Evolutionary conservation across 2,113 vertebrate genomes (phyloP), one percentile per base, ranked within the genome.

Genomic region (Haemorhous mexicanus): DNA sequence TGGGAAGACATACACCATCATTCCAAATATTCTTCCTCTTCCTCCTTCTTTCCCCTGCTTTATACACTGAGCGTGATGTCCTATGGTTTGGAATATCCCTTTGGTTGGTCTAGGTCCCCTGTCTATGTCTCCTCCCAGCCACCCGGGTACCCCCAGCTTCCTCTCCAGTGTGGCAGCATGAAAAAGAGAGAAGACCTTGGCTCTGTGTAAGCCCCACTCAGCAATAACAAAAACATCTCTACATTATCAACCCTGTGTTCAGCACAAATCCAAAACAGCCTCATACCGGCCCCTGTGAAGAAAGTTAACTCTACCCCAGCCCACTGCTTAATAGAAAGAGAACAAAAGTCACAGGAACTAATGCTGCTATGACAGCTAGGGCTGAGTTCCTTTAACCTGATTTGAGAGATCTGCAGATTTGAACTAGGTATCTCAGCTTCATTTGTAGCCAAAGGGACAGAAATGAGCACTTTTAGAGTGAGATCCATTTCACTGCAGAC

Each of bases 61-160:
- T 74, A 24, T 46, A 20, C 33, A 39, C 19, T n/a, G 27, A 67
- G 3, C 7, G 17, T 37, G 22, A 37, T n/a, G 16, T 28, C 27
- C 11, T 1, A 33, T 3, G 13, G 5, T 78, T 18, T 66, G 44
- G 16, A 74, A 52, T 8, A n/a, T 17, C 33, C 22, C 22, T 66
- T 37, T 24, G 52, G 37, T 67, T 10, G 33, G 5, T 10, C 39
- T 7, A 27, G 16, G 22, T 50, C 8, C 7, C 33, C 4, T 66
- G 33, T 1, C 58, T 33, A 3, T 27, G 33, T 44, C 23, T 44
- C 19, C 5, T 74, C 37, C 19, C 33, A 52, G 0, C 5, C 11
- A 39, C 5, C 23, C 0, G 0, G 3, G 13, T 20, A 52, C 5
- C 5, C 35, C 27, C 16, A 44, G 0, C 3, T 7, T 17, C 33